phyloP scores from a whole-genome alignment of 2,797 vertebrate species.

The Pangasius larnaudii region DNA sequence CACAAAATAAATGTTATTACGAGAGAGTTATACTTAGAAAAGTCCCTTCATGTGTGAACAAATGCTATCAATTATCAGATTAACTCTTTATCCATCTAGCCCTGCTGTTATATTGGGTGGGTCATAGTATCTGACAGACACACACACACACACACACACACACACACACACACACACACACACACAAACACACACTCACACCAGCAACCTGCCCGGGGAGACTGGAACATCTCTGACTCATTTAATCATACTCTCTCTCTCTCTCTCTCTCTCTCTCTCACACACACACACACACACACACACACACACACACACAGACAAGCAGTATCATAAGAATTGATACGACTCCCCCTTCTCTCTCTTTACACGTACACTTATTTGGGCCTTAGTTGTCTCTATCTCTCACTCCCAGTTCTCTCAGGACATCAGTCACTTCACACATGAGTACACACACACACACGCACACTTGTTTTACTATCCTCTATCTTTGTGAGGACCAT shows the following conservation, averaged over 20 bases:
- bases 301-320: not conserved
- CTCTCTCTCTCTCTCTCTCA: not conserved
- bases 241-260: constrained; percentile 16
- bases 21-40: not conserved
- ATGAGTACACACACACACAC: not conserved
- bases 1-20: not conserved
- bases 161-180: not conserved
- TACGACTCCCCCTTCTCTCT: not conserved
- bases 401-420: constrained; percentile 11
- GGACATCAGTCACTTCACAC: constrained; percentile 12
- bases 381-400: not conserved
- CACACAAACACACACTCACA: not conserved
- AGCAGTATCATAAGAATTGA: not conserved
- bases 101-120: constrained; percentile 3
- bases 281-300: not conserved
- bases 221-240: constrained; percentile 24
- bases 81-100: not conserved
- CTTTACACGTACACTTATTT: constrained; percentile 1
- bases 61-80: not conserved
- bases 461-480: not conserved
- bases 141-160: not conserved
- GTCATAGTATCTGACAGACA: not conserved
- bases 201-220: constrained; percentile 16
- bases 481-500: not conserved
- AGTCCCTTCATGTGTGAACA: not conserved